Base-by-base conservation (phyloP, 2,797 vertebrate genomes). In the Threskiornis aethiopicus region DNA sequence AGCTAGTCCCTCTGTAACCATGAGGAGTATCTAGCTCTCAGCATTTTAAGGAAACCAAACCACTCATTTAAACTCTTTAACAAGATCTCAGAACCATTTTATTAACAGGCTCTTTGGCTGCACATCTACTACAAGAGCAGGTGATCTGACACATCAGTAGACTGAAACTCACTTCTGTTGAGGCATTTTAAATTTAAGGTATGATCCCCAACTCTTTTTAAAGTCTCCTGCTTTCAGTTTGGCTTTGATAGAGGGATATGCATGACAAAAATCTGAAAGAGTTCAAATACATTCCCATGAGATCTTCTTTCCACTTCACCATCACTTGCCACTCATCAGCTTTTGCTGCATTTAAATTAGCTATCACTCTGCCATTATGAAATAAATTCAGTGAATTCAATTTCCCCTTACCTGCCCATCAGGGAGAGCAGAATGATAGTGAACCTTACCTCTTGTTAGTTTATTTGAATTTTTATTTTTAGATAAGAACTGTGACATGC, bases 291-390 rank as follows among this genome's bases (percentile, higher is more conserved):
- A n/a, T 20, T 93, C 87, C 77, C 87, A 49, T 1, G 66, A 92
- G 66, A 78, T 62, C 16, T 7, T 75, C 61, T 52, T 84, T 88
- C 44, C 35, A 47, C 61, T 92, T 82, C 52, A 57, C 69, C 70
- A 89, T 76, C 73, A 70, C 77, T 90, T 85, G 71, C 78, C 61
- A 69, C 71, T 86, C 67, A 51, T 87, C 77, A 94, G 58, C 49
- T 87, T 66, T 80, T 71, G 62, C 72, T 93, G 62, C 76, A 79
- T 94, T 89, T 87, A 94, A 96, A 94, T 84, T 46, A 95, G 41
- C 71, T 65, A 92, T 31, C 76, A 80, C 87, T 96, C 88, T 87
- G 29, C 26, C 84, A 95, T 96, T 84, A 72, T 26, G 87, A 92
- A 92, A 49, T 42, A 87, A 92, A 94, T 88, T 73, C 87, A 67